Conservation (phyloP, 2,113 vertebrate genomes). For the Pseudolaguvia tuberculata region DNA sequence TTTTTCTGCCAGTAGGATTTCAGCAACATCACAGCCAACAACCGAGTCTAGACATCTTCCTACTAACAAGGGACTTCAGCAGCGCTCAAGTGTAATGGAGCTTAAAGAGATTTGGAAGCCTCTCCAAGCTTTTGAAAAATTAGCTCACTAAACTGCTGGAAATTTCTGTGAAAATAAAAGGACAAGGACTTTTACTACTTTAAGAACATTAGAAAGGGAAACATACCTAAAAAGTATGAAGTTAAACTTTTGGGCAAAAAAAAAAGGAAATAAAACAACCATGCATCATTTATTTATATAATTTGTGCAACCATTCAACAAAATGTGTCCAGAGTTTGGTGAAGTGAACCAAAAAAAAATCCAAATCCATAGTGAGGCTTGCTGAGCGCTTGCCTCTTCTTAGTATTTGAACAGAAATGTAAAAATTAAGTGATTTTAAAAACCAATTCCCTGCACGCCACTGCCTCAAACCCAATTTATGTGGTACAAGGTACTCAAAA, state of each 20-base stretch:
- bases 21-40: slow-evolving; percentile 9
- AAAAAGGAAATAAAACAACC: not conserved
- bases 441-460: no score
- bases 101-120: not conserved
- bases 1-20: slow-evolving; percentile 17
- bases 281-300: no score
- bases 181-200: no score
- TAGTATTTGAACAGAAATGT: no score
- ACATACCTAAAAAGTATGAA: no score
- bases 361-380: not conserved
- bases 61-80: slow-evolving; percentile 13
- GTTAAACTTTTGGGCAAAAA: not conserved
- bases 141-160: not conserved
- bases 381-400: no score
- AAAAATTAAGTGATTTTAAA: no score
- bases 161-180: not conserved
- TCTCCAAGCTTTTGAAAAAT: not conserved
- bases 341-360: not conserved
- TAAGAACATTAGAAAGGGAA: no score
- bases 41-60: slow-evolving; percentile 27
- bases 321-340: not conserved
- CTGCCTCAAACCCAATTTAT: no score
- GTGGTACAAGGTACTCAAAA: no score
- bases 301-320: not conserved
- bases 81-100: not conserved